Conservation (phyloP, 1,140 invertebrate species). For the Berghia stephanieae region DNA sequence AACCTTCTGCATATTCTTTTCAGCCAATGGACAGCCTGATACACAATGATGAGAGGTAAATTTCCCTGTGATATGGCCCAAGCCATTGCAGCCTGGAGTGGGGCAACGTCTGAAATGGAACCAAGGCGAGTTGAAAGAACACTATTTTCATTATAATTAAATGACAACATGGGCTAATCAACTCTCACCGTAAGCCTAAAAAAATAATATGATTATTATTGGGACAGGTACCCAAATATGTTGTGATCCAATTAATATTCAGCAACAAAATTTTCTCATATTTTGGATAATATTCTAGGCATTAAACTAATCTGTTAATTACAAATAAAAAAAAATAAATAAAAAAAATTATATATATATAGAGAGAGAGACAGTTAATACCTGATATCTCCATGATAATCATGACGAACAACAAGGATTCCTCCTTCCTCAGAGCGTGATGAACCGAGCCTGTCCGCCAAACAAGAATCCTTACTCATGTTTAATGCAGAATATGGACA, state of each 20-base stretch:
- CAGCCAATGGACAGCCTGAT: slow-evolving; percentile 67
- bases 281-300: no score
- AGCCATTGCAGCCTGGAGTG: slow-evolving; percentile 67
- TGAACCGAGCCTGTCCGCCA: slow-evolving; percentile 62
- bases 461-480: slow-evolving; percentile 71
- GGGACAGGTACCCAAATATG: no score
- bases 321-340: background rate
- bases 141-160: no score
- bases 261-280: no score
- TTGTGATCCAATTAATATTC: no score
- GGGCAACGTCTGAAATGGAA: slow-evolving; percentile 63
- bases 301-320: background rate
- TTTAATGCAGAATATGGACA: slow-evolving; percentile 86
- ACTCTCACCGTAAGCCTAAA: no score
- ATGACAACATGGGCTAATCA: no score
- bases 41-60: slow-evolving; percentile 87
- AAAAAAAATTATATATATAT: no score
- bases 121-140: no score
- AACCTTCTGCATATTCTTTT: slow-evolving; percentile 67
- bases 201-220: no score
- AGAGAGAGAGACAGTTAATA: no score
- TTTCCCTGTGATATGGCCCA: slow-evolving; percentile 75
- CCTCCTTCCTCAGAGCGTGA: slow-evolving; percentile 48
- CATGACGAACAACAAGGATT: background rate
- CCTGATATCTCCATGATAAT: slow-evolving; percentile 15